Conservation (phyloP, 2,797 vertebrate species). For the Hypotaenidia okinawae region DNA sequence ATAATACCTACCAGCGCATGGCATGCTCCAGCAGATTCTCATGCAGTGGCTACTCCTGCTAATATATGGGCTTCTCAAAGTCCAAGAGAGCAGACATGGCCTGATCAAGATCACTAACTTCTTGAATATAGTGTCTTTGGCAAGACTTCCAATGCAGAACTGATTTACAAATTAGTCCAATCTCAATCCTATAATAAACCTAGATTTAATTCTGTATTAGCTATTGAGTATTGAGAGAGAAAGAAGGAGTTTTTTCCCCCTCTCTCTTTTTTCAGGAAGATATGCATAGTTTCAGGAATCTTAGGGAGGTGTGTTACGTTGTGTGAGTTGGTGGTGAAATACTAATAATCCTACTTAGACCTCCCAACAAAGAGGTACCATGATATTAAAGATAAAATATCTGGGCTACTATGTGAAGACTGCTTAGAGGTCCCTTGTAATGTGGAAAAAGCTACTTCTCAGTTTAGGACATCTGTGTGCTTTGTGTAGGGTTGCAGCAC, state of each 20-base stretch:
- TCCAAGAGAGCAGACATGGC: neutral
- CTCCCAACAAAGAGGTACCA: neutral
- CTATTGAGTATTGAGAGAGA: neutral
- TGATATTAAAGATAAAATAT: neutral
- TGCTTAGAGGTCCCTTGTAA: neutral
- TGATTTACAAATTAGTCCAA: neutral
- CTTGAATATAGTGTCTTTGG: neutral
- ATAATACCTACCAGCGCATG: neutral
- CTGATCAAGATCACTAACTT: neutral
- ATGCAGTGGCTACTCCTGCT: neutral
- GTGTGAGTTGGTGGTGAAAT: neutral
- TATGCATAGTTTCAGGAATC: neutral
- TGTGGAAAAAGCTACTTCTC: neutral
- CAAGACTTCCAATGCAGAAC: neutral
- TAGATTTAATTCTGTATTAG: slow-evolving; percentile 17
- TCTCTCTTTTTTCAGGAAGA: neutral
- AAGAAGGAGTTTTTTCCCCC: neutral
- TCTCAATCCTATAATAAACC: slow-evolving; percentile 6
- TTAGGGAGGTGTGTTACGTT: neutral
- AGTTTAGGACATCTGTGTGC: neutral
- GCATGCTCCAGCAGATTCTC: neutral
- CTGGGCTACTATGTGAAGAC: neutral
- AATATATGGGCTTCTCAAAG: neutral
- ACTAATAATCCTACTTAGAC: too few species aligned
- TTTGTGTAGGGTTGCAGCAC: neutral